Conservation (phyloP, 2,888 invertebrate genomes). For the Hydriomena furcata region DNA sequence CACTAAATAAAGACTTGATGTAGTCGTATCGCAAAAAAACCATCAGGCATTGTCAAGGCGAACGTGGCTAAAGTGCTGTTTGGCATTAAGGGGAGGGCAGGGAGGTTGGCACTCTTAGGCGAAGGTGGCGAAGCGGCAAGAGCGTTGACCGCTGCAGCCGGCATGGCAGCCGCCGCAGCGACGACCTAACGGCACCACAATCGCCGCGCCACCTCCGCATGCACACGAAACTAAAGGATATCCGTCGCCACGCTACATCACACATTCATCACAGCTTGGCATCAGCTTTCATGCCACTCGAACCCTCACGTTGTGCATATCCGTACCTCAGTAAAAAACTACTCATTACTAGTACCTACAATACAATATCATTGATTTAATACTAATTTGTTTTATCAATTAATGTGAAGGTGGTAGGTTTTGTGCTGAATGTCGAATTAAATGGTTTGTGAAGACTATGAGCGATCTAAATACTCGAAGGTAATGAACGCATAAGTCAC, state of each 20-base stretch:
- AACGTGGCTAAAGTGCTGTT: not conserved
- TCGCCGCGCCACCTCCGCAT: not conserved
- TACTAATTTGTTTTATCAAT: no score
- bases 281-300: no score
- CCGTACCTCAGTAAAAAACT: no score
- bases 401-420: no score
- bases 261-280: no score
- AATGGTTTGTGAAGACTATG: no score
- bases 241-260: no score
- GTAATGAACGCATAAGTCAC: not conserved
- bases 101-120: not conserved
- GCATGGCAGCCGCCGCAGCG: slow-evolving; percentile 23
- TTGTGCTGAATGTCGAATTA: no score
- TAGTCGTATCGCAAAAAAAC: slow-evolving; percentile 7
- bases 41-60: no score
- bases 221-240: not conserved
- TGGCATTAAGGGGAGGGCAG: slow-evolving; percentile 35
- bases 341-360: no score
- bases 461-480: not conserved
- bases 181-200: not conserved
- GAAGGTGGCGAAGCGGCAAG: slow-evolving; percentile 68
- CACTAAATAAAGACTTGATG: slow-evolving; percentile 21
- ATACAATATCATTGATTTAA: no score
- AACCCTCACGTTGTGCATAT: no score
- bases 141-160: slow-evolving; percentile 66